These are phyloP conservation scores for Nematolebias whitei DNA, from an alignment of 2,113 vertebrate species.

Conservation along the genomic window DNA sequence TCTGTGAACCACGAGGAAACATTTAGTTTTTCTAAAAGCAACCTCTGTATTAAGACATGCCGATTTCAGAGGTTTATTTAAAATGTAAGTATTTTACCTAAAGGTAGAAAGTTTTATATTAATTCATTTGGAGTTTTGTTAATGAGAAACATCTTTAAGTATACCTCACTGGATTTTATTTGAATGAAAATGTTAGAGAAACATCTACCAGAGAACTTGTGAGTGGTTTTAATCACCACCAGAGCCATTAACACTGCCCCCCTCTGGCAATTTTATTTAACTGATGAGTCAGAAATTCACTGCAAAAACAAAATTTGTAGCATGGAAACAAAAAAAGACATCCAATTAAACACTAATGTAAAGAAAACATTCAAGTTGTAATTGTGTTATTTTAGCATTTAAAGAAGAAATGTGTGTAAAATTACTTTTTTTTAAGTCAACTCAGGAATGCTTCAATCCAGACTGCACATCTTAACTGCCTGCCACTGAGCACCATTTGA, in stretches of 20 bases:
- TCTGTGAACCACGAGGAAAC: too few relatives aligned
- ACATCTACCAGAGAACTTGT: background rate
- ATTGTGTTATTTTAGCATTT: background rate
- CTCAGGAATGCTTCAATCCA: slow-evolving; percentile 60
- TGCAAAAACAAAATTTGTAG: background rate
- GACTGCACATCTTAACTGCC: slow-evolving; percentile 72
- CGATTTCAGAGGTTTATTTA: too few relatives aligned
- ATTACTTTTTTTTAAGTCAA: background rate
- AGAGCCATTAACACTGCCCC: slow-evolving; percentile 62
- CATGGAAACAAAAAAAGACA: background rate
- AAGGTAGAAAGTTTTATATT: too few relatives aligned
- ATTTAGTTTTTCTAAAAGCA: too few relatives aligned
- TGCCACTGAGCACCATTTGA: slow-evolving; percentile 74
- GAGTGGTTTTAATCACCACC: slow-evolving; percentile 24
- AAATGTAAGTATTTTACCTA: too few relatives aligned
- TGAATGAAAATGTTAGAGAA: background rate
- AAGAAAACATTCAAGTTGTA: too few relatives aligned
- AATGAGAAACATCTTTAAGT: too few relatives aligned
- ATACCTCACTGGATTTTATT: too few relatives aligned
- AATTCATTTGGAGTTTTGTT: too few relatives aligned
- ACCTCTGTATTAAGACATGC: too few relatives aligned
- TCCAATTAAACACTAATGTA: background rate
- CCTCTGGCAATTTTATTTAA: slow-evolving; percentile 49
- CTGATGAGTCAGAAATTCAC: slow-evolving; percentile 4
- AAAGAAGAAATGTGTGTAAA: background rate